Percentiles rank a stretch among this genome's conserved stretches.
These are phyloP conservation scores for Sebastolobus alascanus DNA, from an alignment of 2,797 vertebrate genomes.

Conservation along the genomic window DNA sequence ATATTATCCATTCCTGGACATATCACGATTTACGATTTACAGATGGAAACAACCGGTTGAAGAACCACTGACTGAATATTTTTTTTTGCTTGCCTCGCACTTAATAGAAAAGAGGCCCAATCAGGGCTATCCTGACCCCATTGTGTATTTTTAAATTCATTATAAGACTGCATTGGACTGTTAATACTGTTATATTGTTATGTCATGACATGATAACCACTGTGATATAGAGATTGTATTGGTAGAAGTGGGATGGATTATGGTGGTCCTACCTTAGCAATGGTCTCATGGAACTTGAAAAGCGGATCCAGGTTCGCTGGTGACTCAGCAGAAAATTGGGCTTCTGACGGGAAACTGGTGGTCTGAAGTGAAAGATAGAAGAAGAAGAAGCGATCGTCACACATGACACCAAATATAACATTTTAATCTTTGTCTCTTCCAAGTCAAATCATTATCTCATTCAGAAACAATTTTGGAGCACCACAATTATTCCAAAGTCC, in stretches of 20 bases:
- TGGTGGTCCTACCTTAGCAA: slow-evolving; percentile 89
- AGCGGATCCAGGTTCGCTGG: slow-evolving; percentile 87
- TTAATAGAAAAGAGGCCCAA: background rate
- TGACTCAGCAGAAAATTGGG: slow-evolving; percentile 82
- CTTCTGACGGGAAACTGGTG: slow-evolving; percentile 90
- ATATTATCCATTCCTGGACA: background rate
- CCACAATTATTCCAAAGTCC: background rate
- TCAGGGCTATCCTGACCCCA: background rate
- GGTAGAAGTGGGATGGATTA: background rate
- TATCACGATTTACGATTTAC: no score
- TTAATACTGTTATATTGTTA: no score
- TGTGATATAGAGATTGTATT: background rate
- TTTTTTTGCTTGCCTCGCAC: background rate
- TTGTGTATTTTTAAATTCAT: background rate
- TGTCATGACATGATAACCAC: no score
- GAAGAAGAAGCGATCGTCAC: slow-evolving; percentile 43
- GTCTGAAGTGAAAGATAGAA: slow-evolving; percentile 76
- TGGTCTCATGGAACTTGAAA: slow-evolving; percentile 90
- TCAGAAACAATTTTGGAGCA: background rate
- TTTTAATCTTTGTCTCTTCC: background rate
- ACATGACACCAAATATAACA: slow-evolving; percentile 14
- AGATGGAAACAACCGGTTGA: background rate
- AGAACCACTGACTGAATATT: background rate
- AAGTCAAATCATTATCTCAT: background rate
- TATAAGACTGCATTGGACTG: background rate